Evolutionary conservation across 2,113 vertebrate species (phyloP), one percentile per base, ranked within the genome.

Genomic region (Tyto alba): DNA sequence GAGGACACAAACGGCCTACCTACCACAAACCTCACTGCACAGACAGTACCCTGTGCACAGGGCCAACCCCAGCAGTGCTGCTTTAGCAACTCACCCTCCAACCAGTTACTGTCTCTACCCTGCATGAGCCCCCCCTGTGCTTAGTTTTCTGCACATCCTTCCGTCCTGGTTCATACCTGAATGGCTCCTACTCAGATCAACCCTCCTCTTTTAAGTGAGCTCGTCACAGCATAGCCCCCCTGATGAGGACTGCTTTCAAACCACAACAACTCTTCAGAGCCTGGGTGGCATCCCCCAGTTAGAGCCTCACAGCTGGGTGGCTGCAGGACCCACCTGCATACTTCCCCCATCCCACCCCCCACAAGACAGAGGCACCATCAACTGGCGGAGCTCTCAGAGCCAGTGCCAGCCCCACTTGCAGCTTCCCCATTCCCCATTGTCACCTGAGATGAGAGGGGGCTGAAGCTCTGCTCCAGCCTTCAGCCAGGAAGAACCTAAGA

Each of bases 291-390:
- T 16, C 14, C 32, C 38, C 55, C 72, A 45, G 66, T 32, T n/a
- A 73, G 1, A 62, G 66, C 36, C 23, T 53, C 13, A 1, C 41
- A 71, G 38, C 53, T 68, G 30, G 25, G 29, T 47, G 12, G 45
- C 48, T 53, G 26, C 20, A 75, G 43, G 48, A 52, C 48, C 25
- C 38, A 69, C 32, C 11, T 14, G 50, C n/a, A 55, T 9, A 27
- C 41, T 36, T 32, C 48, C 68, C 15, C 29, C 60, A 50, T n/a
- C n/a, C n/a, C n/a, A n/a, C n/a, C n/a, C n/a, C n/a, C n/a, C n/a
- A 55, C 43, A 38, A 43, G 52, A 45, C 0, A 0, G 23, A 52
- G 50, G 16, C 62, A 74, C 22, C 19, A 38, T 15, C 0, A 0
- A 71, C 43, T 43, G 17, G 8, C 68, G 88, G 62, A 63, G 68